Conservation (phyloP, 2,113 vertebrate species). For the Rhinolophus ferrumequinum region DNA sequence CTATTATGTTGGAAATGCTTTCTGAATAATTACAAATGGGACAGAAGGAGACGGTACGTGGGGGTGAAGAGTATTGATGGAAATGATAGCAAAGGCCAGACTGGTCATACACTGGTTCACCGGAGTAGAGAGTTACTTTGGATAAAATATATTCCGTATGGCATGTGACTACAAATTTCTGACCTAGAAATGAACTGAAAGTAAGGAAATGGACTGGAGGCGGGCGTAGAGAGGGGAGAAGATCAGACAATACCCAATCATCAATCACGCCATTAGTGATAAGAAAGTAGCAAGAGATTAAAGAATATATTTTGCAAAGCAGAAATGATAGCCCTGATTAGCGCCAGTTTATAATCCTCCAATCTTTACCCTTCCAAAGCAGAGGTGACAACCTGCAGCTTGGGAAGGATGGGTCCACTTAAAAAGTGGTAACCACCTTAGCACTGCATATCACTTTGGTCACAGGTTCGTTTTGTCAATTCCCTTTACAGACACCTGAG, state of each 20-base stretch:
- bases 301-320: conserved; percentile 29
- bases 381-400: background rate
- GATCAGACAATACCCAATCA: conserved; percentile 31
- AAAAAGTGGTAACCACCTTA: conserved; percentile 3
- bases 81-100: conserved; percentile 20
- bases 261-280: conserved; percentile 24
- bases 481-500: background rate
- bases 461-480: background rate
- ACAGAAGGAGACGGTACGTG: accelerated
- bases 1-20: background rate
- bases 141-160: background rate
- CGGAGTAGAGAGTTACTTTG: conserved; percentile 35
- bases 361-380: background rate
- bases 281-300: conserved; percentile 57
- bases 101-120: conserved; percentile 30
- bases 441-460: background rate
- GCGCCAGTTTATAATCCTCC: background rate
- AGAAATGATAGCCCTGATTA: background rate
- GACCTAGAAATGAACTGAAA: conserved; percentile 52
- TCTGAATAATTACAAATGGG: background rate
- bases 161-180: conserved; percentile 11
- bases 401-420: background rate
- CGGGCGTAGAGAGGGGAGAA: background rate
- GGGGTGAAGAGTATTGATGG: background rate
- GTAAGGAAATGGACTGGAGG: conserved; percentile 35